Percentiles rank a stretch among this genome's conserved stretches.
phyloP scores from a whole-genome alignment of 2,113 vertebrate species.

The Piaya cayana region DNA sequence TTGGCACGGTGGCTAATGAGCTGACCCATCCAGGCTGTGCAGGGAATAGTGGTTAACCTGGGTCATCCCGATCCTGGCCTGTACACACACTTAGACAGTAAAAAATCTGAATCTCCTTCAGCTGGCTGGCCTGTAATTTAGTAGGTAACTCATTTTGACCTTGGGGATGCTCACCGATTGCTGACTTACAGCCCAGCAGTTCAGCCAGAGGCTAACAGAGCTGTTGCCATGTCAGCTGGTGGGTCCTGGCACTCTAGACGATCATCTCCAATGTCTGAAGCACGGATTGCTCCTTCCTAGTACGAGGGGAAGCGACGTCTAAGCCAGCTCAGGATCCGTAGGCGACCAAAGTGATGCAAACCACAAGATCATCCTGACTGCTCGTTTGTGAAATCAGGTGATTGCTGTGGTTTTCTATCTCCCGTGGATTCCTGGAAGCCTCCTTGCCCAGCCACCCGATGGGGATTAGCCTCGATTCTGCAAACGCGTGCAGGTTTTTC shows the following conservation, averaged over 20 bases:
- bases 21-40: background rate
- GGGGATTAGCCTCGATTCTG: background rate
- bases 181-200: background rate
- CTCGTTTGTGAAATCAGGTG: background rate
- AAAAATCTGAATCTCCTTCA: background rate
- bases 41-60: background rate
- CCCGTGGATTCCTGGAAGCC: background rate
- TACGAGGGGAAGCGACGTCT: background rate
- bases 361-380: background rate
- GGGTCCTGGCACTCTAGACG: background rate
- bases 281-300: background rate
- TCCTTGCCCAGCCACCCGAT: background rate
- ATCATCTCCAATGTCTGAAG: fast-evolving
- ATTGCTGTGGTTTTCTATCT: background rate
- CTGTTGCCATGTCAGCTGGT: fast-evolving
- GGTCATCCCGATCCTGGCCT: background rate
- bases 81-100: background rate
- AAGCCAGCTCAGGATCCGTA: background rate
- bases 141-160: background rate
- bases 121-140: background rate
- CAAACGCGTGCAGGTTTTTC: background rate
- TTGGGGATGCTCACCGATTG: background rate
- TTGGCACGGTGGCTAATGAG: background rate
- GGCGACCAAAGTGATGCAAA: background rate
- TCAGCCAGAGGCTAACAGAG: background rate